Conservation (phyloP, 2,797 vertebrate genomes). For the Fratercula arctica region DNA sequence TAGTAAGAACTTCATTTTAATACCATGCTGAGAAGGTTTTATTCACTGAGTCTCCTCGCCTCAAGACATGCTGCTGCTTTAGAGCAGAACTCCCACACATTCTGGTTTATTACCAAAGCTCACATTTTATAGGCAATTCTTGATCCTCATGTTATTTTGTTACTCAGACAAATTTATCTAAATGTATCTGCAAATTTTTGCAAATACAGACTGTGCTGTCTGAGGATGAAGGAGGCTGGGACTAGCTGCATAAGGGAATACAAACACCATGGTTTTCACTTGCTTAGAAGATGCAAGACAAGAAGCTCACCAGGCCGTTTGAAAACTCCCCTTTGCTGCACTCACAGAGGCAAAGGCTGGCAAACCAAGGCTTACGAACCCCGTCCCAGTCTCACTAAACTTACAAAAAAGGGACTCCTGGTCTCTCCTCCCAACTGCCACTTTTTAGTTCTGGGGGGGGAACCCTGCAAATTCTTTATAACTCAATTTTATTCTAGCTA, state of each 20-base stretch:
- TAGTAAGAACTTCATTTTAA: constrained; percentile 38
- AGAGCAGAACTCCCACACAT: constrained; percentile 36
- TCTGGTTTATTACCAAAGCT: constrained; percentile 57
- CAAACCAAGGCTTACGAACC: background rate
- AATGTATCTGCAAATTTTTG: constrained; percentile 24
- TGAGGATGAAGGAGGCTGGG: constrained; percentile 13
- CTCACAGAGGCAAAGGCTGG: background rate
- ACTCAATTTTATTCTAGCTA: background rate
- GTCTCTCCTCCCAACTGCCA: background rate
- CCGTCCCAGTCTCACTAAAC: background rate
- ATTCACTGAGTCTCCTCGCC: constrained; percentile 7
- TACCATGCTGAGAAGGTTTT: constrained; percentile 28
- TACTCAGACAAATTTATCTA: constrained; percentile 45
- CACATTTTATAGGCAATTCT: constrained; percentile 48
- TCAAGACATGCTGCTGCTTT: constrained; percentile 9
- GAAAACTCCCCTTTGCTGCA: background rate
- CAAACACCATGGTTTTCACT: background rate
- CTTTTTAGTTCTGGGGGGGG: background rate
- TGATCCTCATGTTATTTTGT: constrained; percentile 38
- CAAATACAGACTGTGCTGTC: constrained; percentile 26
- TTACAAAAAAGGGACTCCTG: background rate
- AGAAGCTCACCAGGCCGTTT: background rate
- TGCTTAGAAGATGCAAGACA: background rate
- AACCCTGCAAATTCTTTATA: background rate
- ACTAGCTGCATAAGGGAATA: background rate